Base-by-base conservation (phyloP, 2,113 vertebrate genomes). In the Clarias magur region DNA sequence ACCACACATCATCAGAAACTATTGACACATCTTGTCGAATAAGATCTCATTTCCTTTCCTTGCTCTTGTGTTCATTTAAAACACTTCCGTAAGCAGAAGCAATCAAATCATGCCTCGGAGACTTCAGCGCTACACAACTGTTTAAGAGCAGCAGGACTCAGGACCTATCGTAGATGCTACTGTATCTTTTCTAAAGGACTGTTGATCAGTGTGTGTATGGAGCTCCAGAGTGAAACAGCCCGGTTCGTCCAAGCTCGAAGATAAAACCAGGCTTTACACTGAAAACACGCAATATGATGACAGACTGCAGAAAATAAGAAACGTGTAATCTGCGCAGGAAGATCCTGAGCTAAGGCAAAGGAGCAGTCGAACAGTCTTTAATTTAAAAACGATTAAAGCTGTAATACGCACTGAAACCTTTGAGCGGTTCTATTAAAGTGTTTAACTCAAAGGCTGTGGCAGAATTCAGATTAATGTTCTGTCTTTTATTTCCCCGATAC, bases 341-440 rank as follows among this genome's bases (percentile, higher is more conserved):
- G 8, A 65, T 75, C 48, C 65, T 60, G 42, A 25, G 10, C 8
- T 19, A 59, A 57, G 34, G 67, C 8, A 81, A 56, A 68, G n/a
- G 19, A 53, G 38, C 38, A 48, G 63, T 75, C 30, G 78, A 65
- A 85, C 16, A 2, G 79, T 76, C 56, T 86, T 19, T 38, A 68
- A 70, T 86, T 53, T 83, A 70, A 86, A 48, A 82, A 86, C 63
- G 34, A 83, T 88, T 81, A 88, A 78, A 17, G 57, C 57, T 88
- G 48, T 76, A 81, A 65, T 82, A 78, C 63, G 19, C 59, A 82
- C 48, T 16, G 53, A 68, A 76, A 72, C 21, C 79, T 82, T 59
- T 48, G 73, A 75, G 70, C 54, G 78, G 76, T 60, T 54, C 30
- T 68, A 27, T 68, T 42, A 56, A 79, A 65, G 56, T 65, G 70